These are phyloP conservation scores for Danio choprae DNA, from an alignment of 2,797 vertebrate genomes.

Conservation along the genomic window DNA sequence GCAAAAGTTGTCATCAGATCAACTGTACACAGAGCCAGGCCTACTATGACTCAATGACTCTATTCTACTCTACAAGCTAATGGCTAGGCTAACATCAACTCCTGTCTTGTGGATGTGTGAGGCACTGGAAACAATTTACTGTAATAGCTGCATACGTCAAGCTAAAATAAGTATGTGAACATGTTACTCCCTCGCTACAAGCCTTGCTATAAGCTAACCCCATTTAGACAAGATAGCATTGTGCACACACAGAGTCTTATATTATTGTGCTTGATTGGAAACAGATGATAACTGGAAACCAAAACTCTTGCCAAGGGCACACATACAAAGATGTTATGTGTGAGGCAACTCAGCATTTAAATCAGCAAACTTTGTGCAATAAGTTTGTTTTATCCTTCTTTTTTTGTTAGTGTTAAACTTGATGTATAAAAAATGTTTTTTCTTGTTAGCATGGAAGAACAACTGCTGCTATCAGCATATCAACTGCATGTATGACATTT, in stretches of 20 bases:
- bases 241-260: slow-evolving; percentile 17
- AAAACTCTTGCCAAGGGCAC: slow-evolving; percentile 8
- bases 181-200: slow-evolving; percentile 17
- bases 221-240: slow-evolving; percentile 36
- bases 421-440: slow-evolving; percentile 1
- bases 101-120: slow-evolving; percentile 5
- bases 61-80: not conserved
- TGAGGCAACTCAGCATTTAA: slow-evolving; percentile 1
- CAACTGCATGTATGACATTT: not conserved
- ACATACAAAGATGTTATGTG: slow-evolving; percentile 18
- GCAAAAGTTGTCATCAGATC: not conserved
- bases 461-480: slow-evolving; percentile 19
- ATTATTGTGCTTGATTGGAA: slow-evolving; percentile 33
- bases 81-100: slow-evolving; percentile 4
- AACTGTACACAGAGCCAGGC: not conserved
- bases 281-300: slow-evolving; percentile 43
- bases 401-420: slow-evolving; percentile 1
- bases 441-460: not conserved
- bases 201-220: not conserved
- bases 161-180: slow-evolving; percentile 38
- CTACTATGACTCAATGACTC: not conserved
- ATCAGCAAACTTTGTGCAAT: slow-evolving; percentile 12
- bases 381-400: not conserved
- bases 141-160: slow-evolving; percentile 31
- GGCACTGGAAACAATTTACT: slow-evolving; percentile 40